Percentiles rank a stretch among this genome's conserved stretches.
Evolutionary conservation across 2,113 vertebrate genomes (phyloP).

Genomic region (Indicator maculatus): DNA sequence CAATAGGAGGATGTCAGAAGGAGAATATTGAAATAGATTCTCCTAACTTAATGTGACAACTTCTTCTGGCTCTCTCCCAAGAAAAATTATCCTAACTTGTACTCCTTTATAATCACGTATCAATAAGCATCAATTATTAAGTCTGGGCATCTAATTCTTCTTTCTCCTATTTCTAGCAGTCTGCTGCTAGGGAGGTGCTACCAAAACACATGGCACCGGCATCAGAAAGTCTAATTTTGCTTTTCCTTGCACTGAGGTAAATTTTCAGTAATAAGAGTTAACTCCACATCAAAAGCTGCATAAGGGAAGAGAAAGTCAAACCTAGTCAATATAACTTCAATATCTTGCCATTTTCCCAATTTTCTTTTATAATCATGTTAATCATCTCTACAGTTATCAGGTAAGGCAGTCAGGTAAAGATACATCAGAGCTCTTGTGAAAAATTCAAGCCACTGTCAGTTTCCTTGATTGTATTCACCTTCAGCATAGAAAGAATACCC

Average conservation of each 20-base stretch:
- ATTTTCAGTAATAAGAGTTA: neutral
- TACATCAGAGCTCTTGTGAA: neutral
- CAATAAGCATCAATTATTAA: neutral
- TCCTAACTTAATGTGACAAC: conserved; percentile 33
- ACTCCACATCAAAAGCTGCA: neutral
- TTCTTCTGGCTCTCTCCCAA: neutral
- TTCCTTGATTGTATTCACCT: neutral
- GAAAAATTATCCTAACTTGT: neutral
- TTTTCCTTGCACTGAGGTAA: neutral
- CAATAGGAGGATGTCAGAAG: conserved; percentile 10
- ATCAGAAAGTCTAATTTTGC: neutral
- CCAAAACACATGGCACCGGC: neutral
- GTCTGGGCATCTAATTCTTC: neutral
- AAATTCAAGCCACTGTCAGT: neutral
- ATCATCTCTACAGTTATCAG: neutral
- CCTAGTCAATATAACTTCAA: neutral
- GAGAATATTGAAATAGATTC: conserved; percentile 35
- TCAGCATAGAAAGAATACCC: neutral
- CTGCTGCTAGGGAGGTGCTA: neutral
- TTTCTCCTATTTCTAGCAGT: neutral
- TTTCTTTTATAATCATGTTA: neutral
- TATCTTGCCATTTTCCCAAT: neutral
- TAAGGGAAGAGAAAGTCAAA: neutral
- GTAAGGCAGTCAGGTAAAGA: neutral
- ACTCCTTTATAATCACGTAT: neutral